Conservation (phyloP, 1,140 invertebrate species). For the Aricia agestis region DNA sequence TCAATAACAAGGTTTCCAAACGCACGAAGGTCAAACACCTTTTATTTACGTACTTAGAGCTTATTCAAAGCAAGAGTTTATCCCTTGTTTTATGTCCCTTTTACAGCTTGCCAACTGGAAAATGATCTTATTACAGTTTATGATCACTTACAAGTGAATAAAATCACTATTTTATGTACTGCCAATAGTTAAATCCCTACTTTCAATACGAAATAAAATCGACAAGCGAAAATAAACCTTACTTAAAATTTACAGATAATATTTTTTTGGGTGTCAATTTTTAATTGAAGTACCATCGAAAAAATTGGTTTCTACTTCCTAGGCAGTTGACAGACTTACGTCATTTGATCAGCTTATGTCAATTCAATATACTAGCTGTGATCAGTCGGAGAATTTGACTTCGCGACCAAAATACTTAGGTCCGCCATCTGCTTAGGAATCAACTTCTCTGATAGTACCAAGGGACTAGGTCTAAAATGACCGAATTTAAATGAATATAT, state of each 20-base stretch:
- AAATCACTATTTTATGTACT: not conserved
- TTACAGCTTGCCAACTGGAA: conserved; percentile 1
- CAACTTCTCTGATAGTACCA: too few species aligned
- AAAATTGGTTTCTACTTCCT: too few species aligned
- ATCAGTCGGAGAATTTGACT: too few species aligned
- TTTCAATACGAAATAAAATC: not conserved
- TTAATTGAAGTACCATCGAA: too few species aligned
- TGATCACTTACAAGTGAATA: not conserved
- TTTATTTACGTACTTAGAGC: not conserved
- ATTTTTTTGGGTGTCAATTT: not conserved
- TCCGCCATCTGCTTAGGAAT: too few species aligned
- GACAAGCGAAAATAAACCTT: not conserved
- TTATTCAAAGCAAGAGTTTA: conserved; percentile 14
- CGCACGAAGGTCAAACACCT: not conserved
- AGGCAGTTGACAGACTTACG: too few species aligned
- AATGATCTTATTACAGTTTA: conserved; percentile 14
- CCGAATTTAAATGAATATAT: too few species aligned
- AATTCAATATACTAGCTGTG: too few species aligned
- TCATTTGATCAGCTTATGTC: too few species aligned
- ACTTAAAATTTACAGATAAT: not conserved
- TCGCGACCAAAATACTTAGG: too few species aligned
- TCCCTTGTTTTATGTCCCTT: not conserved
- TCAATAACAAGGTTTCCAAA: not conserved
- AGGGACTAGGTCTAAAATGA: too few species aligned
- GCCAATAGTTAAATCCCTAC: not conserved